Conservation (phyloP, 2,888 invertebrate genomes). For the Sphecodes monilicornis region DNA sequence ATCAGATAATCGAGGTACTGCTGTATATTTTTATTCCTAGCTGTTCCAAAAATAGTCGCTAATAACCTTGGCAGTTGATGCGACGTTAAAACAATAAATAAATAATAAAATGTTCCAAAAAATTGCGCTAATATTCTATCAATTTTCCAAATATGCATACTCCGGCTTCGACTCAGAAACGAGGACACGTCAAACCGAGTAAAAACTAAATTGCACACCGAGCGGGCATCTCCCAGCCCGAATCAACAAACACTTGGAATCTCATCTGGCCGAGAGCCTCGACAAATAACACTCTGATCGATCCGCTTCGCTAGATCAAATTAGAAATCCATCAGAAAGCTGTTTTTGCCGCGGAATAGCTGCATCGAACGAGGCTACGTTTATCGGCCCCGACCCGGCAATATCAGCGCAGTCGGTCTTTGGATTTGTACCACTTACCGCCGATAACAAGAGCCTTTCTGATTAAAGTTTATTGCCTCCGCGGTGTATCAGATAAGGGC, state of each 20-base stretch:
- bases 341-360: constrained; percentile 26
- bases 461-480: constrained; percentile 62
- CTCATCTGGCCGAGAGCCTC: constrained; percentile 9
- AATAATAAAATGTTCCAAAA: too few relatives aligned
- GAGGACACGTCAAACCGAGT: not conserved
- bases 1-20: too few relatives aligned
- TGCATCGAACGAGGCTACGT: constrained; percentile 38
- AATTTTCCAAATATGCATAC: not conserved
- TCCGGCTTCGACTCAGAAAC: not conserved
- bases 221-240: constrained; percentile 7
- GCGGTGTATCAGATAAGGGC: constrained; percentile 57
- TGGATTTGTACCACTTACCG: constrained; percentile 53
- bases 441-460: constrained; percentile 54
- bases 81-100: too few relatives aligned
- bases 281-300: constrained; percentile 14
- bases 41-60: too few relatives aligned
- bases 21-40: too few relatives aligned
- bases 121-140: not conserved
- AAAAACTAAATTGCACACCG: constrained; percentile 11
- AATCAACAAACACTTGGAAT: constrained; percentile 32
- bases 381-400: constrained; percentile 49
- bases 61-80: too few relatives aligned
- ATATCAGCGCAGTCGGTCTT: constrained; percentile 47
- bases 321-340: constrained; percentile 55
- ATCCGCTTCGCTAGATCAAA: constrained; percentile 36